Base-by-base conservation (phyloP, 1,140 invertebrate species). In the Lepidostoma basale region DNA sequence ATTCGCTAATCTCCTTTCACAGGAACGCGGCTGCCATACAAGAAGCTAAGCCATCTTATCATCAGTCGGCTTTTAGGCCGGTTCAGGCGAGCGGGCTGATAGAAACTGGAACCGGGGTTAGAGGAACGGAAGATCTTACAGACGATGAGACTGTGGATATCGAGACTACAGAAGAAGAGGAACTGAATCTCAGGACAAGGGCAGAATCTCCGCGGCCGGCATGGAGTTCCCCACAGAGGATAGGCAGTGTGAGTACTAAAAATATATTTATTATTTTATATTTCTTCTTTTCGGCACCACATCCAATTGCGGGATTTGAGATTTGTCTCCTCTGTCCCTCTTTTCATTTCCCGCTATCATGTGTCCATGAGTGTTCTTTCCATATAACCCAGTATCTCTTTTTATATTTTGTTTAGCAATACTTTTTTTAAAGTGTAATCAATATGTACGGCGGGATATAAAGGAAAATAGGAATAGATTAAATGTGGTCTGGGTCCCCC, bases 61-160 rank as follows among this genome's bases (percentile, higher is more conserved):
- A 86, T 75, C 85, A 85, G 65, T 89, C 88, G 3, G 88, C 88
- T n/a, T 90, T 90, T 74, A 86, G 86, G 66, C 88, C 88, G 5
- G 88, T 89, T 0, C 78, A 79, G 63, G 74, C 76, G 0, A 56
- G 60, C n/a, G 62, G 64, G n/a, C n/a, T 47, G 26, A 56, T 22
- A 42, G 65, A 45, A 9, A 10, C 66, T n/a, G 45, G 33, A 3
- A 23, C 23, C 20, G 67, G 26, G 28, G 18, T 60, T 28, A 60
- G 33, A 30, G 69, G 75, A 36, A 75, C 74, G 16, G 75, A 76
- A 10, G 78, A 82, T 64, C 73, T 78, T 52, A 83, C 78, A 74
- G 78, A 86, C 68, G 85, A 87, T 68, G 86, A 87, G 74, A 77
- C 82, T 8, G 86, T 88, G 1, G 86, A 87, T 73, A 86, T 88